Evolutionary conservation across 2,888 invertebrate genomes (phyloP), one percentile per base, ranked within the genome.

Genomic region (Sphaerophoria taeniata): DNA sequence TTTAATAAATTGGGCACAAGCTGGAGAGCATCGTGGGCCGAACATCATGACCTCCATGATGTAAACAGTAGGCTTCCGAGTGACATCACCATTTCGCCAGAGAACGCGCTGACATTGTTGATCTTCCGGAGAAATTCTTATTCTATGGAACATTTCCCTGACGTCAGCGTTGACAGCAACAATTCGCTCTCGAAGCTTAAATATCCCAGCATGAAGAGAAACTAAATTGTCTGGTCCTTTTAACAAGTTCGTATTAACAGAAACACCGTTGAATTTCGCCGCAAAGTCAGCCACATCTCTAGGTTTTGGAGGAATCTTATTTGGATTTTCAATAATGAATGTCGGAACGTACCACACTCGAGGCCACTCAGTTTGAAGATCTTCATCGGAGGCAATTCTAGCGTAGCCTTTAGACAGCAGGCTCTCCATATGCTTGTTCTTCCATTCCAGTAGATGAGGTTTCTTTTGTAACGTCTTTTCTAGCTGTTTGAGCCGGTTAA

Each of bases 311-410:
- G 84, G 81, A 9, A 12, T 16, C 3, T 74, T 80, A 5, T 79
- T 79, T 9, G 71, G 74, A 24, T 87, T 86, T 34, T 34, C 45
- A 1, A 79, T 71, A 0, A 51, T 63, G 31, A 80, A 89, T 34
- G 88, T 88, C 0, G 89, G 88, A 5, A 88, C 55, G 65, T 88
- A 89, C 88, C 89, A 89, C 6, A 76, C 82, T 36, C 72, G 84
- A 9, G 63, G 14, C 49, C 73, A 56, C 6, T 63, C 36, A 4
- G 11, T 55, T 34, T 72, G 11, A 24, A 61, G 43, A 6, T 86
- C 78, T 9, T 71, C 75, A 0, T 55, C 47, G 24, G 77, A 16
- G 53, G 85, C 58, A 31, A 80, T 79, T 3, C 9, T 31, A 9
- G 53, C 31, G 14, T 53, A 53, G 1, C 53, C 31, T 31, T 53